These are phyloP conservation scores for Petrophora chlorosata DNA, from an alignment of 2,888 invertebrate genomes.

Conservation along the genomic window DNA sequence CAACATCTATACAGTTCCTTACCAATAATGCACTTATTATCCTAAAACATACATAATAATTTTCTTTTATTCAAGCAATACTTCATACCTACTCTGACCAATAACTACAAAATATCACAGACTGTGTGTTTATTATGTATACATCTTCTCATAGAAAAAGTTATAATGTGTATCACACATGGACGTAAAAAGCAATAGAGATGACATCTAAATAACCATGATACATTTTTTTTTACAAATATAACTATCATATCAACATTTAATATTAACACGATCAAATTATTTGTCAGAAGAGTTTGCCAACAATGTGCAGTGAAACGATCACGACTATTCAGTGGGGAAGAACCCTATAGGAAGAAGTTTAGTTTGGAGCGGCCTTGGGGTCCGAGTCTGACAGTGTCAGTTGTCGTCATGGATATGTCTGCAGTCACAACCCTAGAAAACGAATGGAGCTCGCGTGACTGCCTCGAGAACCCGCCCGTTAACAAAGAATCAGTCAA, in stretches of 20 bases:
- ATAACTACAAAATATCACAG: slow-evolving; percentile 84
- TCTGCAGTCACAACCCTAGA: slow-evolving; percentile 80
- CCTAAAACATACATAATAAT: slow-evolving; percentile 75
- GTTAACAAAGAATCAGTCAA: slow-evolving; percentile 62
- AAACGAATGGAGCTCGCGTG: slow-evolving; percentile 55
- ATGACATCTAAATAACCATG: slow-evolving; percentile 78
- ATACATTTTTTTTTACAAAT: slow-evolving; percentile 68
- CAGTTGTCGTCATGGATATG: slow-evolving; percentile 71
- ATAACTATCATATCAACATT: slow-evolving; percentile 62
- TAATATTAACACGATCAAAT: slow-evolving; percentile 66
- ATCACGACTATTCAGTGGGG: slow-evolving; percentile 24
- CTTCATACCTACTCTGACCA: slow-evolving; percentile 79
- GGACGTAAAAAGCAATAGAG: slow-evolving; percentile 81
- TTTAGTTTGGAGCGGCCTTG: not conserved
- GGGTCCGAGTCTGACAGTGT: too few species aligned
- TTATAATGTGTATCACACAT: slow-evolving; percentile 80
- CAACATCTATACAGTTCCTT: slow-evolving; percentile 75
- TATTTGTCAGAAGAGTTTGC: slow-evolving; percentile 75
- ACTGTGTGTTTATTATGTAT: slow-evolving; percentile 83
- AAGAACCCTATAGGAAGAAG: slow-evolving; percentile 12
- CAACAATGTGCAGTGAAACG: slow-evolving; percentile 56
- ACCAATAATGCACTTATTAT: slow-evolving; percentile 76
- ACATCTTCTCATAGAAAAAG: slow-evolving; percentile 82
- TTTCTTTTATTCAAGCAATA: slow-evolving; percentile 79
- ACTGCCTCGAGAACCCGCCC: slow-evolving; percentile 55